phyloP scores from a whole-genome alignment of 2,888 invertebrate genomes.

The Troides helena region DNA sequence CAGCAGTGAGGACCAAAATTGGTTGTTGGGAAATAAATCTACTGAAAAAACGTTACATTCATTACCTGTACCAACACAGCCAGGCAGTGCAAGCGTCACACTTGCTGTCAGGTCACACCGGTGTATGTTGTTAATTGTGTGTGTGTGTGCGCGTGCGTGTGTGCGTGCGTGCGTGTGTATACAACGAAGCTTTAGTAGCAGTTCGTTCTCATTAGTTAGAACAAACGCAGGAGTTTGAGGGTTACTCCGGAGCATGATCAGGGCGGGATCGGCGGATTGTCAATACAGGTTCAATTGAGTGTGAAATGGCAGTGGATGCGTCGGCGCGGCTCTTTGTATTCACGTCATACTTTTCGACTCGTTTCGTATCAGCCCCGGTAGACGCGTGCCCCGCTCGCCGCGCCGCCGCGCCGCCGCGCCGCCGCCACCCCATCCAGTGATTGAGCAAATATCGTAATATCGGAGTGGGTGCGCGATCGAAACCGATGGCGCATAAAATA shows the following conservation, averaged over 20 bases:
- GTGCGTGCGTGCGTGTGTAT: too few species aligned
- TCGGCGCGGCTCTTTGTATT: constrained; percentile 52
- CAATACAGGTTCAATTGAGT: constrained; percentile 32
- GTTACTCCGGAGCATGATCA: not conserved
- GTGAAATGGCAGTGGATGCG: constrained; percentile 45
- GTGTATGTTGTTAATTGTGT: too few species aligned
- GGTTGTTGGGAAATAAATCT: too few species aligned
- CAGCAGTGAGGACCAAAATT: too few species aligned
- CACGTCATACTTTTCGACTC: constrained; percentile 43
- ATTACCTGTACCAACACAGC: too few species aligned
- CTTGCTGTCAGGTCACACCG: too few species aligned
- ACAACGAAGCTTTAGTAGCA: too few species aligned
- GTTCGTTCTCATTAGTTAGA: too few species aligned
- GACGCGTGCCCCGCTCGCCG: not conserved
- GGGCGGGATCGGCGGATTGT: not conserved
- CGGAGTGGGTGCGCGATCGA: constrained; percentile 45
- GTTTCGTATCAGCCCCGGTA: not conserved
- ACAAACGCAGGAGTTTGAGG: too few species aligned
- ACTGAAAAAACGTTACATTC: too few species aligned
- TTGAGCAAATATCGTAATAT: constrained; percentile 63
- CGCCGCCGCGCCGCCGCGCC: not conserved
- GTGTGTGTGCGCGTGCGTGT: too few species aligned
- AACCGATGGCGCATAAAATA: constrained; percentile 69
- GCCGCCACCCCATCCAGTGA: constrained; percentile 41
- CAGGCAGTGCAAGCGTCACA: too few species aligned